These are phyloP conservation scores for Axea sp. DNA, from an alignment of 2,888 invertebrate genomes.

Conservation along the genomic window DNA sequence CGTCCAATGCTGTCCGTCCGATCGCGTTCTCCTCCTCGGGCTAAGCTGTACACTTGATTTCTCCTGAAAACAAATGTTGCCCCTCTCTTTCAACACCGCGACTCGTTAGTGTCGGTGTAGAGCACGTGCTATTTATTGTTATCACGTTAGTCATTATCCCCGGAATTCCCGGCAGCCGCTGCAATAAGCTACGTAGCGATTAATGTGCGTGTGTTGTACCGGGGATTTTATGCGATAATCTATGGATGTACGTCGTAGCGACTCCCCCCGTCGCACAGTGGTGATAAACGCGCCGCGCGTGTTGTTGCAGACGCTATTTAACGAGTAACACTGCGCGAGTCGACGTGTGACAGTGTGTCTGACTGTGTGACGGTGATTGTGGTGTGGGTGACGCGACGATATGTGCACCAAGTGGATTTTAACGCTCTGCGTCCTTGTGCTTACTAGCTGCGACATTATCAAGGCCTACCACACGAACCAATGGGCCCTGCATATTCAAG, in stretches of 20 bases:
- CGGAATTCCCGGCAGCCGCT: slow-evolving; percentile 18
- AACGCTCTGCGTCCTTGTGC: slow-evolving; percentile 67
- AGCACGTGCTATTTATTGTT: slow-evolving; percentile 42
- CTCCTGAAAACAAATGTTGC: too few relatives aligned
- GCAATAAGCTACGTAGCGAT: slow-evolving; percentile 34
- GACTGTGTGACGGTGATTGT: slow-evolving; percentile 46
- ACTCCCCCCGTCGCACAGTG: slow-evolving; percentile 55
- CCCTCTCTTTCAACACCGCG: not conserved
- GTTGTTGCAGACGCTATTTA: slow-evolving; percentile 45
- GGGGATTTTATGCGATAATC: slow-evolving; percentile 42
- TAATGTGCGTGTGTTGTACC: slow-evolving; percentile 30
- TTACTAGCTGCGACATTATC: slow-evolving; percentile 66
- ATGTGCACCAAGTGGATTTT: slow-evolving; percentile 73
- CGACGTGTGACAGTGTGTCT: slow-evolving; percentile 32
- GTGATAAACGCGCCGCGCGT: slow-evolving; percentile 59
- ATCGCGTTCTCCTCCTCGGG: too few relatives aligned
- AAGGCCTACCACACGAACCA: slow-evolving; percentile 81
- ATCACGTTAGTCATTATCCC: slow-evolving; percentile 47
- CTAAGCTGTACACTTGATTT: too few relatives aligned
- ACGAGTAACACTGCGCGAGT: slow-evolving; percentile 49
- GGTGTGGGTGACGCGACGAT: slow-evolving; percentile 59
- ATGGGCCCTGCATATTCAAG: slow-evolving; percentile 83
- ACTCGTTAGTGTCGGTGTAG: not conserved
- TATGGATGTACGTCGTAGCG: slow-evolving; percentile 53
- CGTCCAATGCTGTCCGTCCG: too few relatives aligned